phyloP scores from a whole-genome alignment of 2,888 invertebrate genomes.

The Drosophila pegasa region DNA sequence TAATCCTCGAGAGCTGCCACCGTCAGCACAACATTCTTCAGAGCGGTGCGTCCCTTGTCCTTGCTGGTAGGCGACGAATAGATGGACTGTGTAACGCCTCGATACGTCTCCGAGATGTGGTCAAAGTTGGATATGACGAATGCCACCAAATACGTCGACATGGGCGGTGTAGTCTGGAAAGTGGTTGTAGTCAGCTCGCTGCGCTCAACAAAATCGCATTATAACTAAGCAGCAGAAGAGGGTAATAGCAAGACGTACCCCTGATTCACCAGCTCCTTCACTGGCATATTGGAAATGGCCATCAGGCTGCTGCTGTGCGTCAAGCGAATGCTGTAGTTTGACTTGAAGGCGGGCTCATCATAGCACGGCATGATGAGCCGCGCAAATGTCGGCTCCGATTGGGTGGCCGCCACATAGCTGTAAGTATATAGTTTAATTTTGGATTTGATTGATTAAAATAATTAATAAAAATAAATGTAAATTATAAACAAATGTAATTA shows the following conservation, averaged over 20 bases:
- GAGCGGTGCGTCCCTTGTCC: slow-evolving; percentile 67
- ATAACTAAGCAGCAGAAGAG: background rate
- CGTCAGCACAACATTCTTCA: slow-evolving; percentile 76
- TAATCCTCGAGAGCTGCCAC: slow-evolving; percentile 86
- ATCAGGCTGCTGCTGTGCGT: slow-evolving; percentile 85
- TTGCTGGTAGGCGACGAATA: slow-evolving; percentile 70
- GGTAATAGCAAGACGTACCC: slow-evolving; percentile 51
- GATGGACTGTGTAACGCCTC: slow-evolving; percentile 83
- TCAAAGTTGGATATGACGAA: slow-evolving; percentile 90
- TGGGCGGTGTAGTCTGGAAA: slow-evolving; percentile 87
- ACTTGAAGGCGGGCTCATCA: slow-evolving; percentile 90
- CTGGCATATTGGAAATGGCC: slow-evolving; percentile 84
- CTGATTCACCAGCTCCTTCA: slow-evolving; percentile 41
- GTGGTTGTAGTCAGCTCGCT: slow-evolving; percentile 80
- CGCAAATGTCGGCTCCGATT: slow-evolving; percentile 89
- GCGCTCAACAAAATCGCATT: slow-evolving; percentile 26
- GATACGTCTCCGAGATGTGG: slow-evolving; percentile 79
- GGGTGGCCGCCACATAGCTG: slow-evolving; percentile 87
- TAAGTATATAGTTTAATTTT: background rate
- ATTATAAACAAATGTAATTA: background rate
- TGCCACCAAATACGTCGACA: slow-evolving; percentile 94
- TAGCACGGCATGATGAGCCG: slow-evolving; percentile 91
- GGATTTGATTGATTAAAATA: background rate
- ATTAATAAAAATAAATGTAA: no score
- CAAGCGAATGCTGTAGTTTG: slow-evolving; percentile 88